Base-by-base conservation (phyloP, 2,888 invertebrate genomes). In the Octonoba sinensis region DNA sequence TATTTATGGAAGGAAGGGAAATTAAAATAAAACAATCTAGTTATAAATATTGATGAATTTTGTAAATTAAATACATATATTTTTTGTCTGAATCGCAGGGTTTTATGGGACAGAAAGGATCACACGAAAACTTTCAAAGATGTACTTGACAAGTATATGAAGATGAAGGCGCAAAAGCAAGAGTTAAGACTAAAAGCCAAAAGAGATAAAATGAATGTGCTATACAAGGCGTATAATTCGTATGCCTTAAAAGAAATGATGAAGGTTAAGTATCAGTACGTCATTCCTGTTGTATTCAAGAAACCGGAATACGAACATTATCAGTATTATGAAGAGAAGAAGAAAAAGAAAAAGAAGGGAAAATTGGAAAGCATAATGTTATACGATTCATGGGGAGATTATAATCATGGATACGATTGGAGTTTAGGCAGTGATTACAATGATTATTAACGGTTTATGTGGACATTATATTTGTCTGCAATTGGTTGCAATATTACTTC, bases 271-370 rank as follows among this genome's bases (percentile, higher is more conserved):
- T 18, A 51, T 51, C 15, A 51, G 18, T 57, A 20, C 18, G 57
- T n/a, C 3, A 15, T 20, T 6, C 57, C 57, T 20, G 18, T 15
- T 22, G 18, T 57, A 4, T 15, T 27, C 27, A 27, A 15, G 18
- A 3, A 15, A 20, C 57, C 57, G 20, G 57, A 22, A 4, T 22
- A 20, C 18, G 20, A 57, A 20, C 13, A 57, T 20, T 13, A 13
- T 1, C 13, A 13, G 6, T 3, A 57, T 20, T 20, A n/a, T 18
- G 3, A n/a, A 11, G 22, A 22, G 13, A 22, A 57, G 22, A 57
- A 20, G 1, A 57, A 57, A 22, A 57, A 57, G 57, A 57, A 57
- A 15, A 57, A 57, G 57, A 57, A 57, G 22, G 57, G 20, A 15
- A 22, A 57, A 4, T 1, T 57, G 20, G 57, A 57, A 57, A 57